Evolutionary conservation across 2,113 vertebrate genomes (phyloP), one percentile per base, ranked within the genome.

Genomic region (Ancistrus triradiatus): DNA sequence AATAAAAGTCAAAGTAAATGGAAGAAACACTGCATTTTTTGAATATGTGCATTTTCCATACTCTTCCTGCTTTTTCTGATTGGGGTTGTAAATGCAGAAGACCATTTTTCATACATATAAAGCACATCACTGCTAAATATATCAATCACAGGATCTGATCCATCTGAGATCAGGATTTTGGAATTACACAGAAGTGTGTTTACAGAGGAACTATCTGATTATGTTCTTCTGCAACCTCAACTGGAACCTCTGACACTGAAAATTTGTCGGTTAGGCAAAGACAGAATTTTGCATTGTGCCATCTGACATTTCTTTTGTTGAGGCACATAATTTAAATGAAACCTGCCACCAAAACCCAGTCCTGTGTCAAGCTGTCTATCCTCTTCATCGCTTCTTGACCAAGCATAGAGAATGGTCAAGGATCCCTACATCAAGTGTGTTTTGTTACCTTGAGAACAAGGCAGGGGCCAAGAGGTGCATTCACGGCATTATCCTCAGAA

Each of bases 371-470:
- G 74, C 77, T 73, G 70, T 72, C 62, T 81, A 44, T 79, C 61
- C 22, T 55, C 50, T 73, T 58, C 74, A 63, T 40, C 6, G 3
- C 40, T 74, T 74, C 77, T 74, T 53, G 58, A 57, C 52, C 62
- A 69, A 74, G 76, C 78, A 80, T 80, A 81, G 81, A 69, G 70
- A 77, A 76, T 70, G 80, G 83, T 85, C 81, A 85, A 84, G 83
- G 78, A 84, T 85, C 84, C 76, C 75, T 78, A 76, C 73, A 82
- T 71, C 72, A 85, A 87, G 82, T 84, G 81, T 87, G 82, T 85
- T 86, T 85, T 83, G 84, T 83, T 82, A 79, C 79, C 75, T 72
- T 79, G 77, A 81, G 81, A 84, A 81, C 81, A 84, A 84, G 81
- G 83, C 70, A 67, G 76, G 76, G 78, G 79, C 80, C 81, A 85